Conservation (phyloP, 1,140 invertebrate genomes). For the Drosophila ironensis region DNA sequence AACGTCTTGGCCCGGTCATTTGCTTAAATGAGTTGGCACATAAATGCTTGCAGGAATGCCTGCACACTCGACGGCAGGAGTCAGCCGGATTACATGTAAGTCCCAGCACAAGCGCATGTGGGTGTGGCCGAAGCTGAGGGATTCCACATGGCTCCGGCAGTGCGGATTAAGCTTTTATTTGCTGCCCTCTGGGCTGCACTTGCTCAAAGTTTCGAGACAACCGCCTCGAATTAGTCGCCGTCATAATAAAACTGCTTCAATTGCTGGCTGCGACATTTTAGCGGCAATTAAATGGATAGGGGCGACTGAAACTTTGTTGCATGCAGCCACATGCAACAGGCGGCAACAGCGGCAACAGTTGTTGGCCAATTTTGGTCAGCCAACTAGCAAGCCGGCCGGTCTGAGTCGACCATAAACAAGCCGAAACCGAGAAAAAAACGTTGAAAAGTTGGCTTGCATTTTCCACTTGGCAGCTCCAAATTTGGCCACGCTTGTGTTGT, state of each 20-base stretch:
- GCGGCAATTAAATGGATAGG: constrained; percentile 37
- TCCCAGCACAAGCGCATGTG: constrained; percentile 16
- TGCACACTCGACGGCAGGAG: constrained; percentile 4
- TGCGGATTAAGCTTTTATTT: constrained; percentile 77
- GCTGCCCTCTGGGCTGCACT: constrained; percentile 65
- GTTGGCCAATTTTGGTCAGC: constrained; percentile 53
- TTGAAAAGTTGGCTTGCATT: constrained; percentile 38
- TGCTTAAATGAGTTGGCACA: constrained; percentile 76
- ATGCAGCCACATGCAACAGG: constrained; percentile 45
- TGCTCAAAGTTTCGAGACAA: constrained; percentile 23
- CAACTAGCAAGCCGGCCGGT: constrained; percentile 31
- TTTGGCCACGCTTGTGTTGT: constrained; percentile 47
- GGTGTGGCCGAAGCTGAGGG: constrained; percentile 54
- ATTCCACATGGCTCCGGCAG: too few relatives aligned
- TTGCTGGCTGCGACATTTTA: constrained; percentile 51
- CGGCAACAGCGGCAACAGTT: constrained; percentile 6
- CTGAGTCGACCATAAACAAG: constrained; percentile 61
- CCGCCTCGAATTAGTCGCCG: constrained; percentile 36
- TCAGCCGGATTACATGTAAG: constrained; percentile 47
- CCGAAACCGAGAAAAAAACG: constrained; percentile 4
- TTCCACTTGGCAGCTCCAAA: constrained; percentile 55
- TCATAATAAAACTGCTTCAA: constrained; percentile 71
- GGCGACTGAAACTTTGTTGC: constrained; percentile 49
- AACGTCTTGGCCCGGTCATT: constrained; percentile 68
- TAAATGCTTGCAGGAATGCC: constrained; percentile 9